phyloP scores from a whole-genome alignment of 1,140 invertebrate species.

The Drosophila burlai region DNA sequence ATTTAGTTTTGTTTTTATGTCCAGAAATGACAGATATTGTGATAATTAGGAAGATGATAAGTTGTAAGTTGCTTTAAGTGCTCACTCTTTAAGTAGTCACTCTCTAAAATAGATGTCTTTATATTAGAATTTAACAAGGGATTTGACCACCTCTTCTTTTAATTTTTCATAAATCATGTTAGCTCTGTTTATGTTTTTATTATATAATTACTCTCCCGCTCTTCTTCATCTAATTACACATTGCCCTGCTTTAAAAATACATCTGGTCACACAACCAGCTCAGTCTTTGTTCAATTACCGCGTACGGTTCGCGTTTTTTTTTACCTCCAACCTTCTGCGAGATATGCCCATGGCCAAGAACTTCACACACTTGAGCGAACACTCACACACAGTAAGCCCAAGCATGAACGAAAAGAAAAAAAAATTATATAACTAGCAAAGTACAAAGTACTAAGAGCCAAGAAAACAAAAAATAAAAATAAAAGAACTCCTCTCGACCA shows the following conservation, averaged over 20 bases:
- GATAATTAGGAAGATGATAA: not conserved
- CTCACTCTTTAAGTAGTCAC: not conserved
- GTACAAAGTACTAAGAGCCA: conserved; percentile 44
- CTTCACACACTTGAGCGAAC: conserved; percentile 75
- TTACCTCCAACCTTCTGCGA: conserved; percentile 25
- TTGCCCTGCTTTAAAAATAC: conserved; percentile 25
- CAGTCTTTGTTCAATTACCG: conserved; percentile 52
- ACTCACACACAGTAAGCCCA: conserved; percentile 26
- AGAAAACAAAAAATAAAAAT: conserved; percentile 8
- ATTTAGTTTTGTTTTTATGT: not conserved
- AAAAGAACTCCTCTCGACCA: conserved; percentile 23
- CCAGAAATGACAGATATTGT: not conserved
- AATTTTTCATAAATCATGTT: not conserved
- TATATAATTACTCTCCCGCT: not conserved
- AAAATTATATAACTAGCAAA: conserved; percentile 55
- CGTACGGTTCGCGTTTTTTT: conserved; percentile 35
- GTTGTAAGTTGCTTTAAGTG: not conserved
- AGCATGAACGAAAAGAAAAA: conserved; percentile 39
- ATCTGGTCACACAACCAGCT: conserved; percentile 35
- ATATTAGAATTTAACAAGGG: not conserved
- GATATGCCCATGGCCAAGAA: conserved; percentile 76
- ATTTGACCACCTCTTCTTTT: not conserved
- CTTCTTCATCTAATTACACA: not conserved
- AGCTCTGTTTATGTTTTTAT: not conserved
- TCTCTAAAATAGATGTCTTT: too few species aligned